Percentiles rank a stretch among this genome's conserved stretches.
Evolutionary conservation across 2,888 invertebrate species (phyloP).

Genomic region (Hypolimnas misippus): DNA sequence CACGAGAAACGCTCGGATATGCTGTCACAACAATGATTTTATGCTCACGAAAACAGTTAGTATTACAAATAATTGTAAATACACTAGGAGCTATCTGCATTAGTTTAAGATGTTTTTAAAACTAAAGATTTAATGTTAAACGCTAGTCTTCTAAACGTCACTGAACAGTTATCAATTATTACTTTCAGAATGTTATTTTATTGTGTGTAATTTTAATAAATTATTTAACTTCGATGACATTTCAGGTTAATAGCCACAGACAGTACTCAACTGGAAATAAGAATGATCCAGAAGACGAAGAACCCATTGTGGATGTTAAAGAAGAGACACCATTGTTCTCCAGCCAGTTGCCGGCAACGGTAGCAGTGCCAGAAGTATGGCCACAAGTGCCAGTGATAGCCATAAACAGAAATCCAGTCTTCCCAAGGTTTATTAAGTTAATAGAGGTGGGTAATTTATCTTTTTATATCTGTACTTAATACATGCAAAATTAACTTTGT

Average conservation of each 20-base stretch:
- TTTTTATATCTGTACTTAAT: background rate
- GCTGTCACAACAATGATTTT: constrained; percentile 50
- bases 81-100: too few relatives aligned
- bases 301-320: constrained; percentile 55
- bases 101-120: too few relatives aligned
- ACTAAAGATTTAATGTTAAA: too few relatives aligned
- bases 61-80: background rate
- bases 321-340: constrained; percentile 77
- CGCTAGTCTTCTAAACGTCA: too few relatives aligned
- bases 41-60: constrained; percentile 34
- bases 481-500: too few relatives aligned
- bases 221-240: too few relatives aligned
- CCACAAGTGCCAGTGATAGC: constrained; percentile 98
- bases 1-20: constrained; percentile 49
- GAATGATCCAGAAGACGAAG: constrained; percentile 70
- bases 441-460: constrained; percentile 88
- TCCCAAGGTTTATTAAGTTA: constrained; percentile 98
- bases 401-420: constrained; percentile 96
- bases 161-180: too few relatives aligned
- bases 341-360: constrained; percentile 91
- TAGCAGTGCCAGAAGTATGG: constrained; percentile 98
- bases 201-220: background rate
- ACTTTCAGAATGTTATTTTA: background rate
- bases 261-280: constrained; percentile 67
- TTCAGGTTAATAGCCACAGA: constrained; percentile 50